Percentiles rank a stretch among this genome's conserved stretches.
Conservation (phyloP, 2,888 invertebrate genomes). For the Sipunculus nudus region DNA sequence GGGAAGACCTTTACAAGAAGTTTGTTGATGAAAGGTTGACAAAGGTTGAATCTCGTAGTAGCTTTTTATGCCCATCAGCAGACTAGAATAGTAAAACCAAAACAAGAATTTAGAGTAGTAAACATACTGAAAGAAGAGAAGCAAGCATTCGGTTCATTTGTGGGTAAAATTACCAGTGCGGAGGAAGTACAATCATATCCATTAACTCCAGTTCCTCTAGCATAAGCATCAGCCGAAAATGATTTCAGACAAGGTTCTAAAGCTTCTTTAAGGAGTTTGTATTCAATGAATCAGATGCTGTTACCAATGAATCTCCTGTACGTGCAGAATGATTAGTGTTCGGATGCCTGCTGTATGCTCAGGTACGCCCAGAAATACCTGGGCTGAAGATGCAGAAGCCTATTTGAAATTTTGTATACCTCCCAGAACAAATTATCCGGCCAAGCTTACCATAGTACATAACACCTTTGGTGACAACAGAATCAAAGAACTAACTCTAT, state of each 20-base stretch:
- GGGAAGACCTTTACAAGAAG: neutral
- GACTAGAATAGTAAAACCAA: neutral
- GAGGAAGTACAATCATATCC: neutral
- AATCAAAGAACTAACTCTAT: neutral
- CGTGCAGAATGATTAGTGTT: neutral
- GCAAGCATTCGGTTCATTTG: neutral
- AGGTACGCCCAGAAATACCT: neutral
- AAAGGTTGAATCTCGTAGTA: neutral
- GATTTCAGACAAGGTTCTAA: neutral
- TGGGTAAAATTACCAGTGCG: neutral
- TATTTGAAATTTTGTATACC: neutral
- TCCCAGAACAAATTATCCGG: too few species aligned
- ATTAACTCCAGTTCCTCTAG: neutral
- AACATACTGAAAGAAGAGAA: neutral
- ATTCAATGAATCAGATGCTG: neutral
- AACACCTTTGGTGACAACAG: too few species aligned
- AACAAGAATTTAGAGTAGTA: neutral
- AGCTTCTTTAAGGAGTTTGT: neutral
- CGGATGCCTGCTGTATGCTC: neutral
- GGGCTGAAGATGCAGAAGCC: neutral
- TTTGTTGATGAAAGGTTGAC: neutral
- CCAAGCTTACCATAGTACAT: too few species aligned
- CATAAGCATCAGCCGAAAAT: neutral
- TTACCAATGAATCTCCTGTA: neutral
- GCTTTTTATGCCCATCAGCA: neutral